Conservation (phyloP, 2,888 invertebrate genomes). For the Dioctria rufipes region DNA sequence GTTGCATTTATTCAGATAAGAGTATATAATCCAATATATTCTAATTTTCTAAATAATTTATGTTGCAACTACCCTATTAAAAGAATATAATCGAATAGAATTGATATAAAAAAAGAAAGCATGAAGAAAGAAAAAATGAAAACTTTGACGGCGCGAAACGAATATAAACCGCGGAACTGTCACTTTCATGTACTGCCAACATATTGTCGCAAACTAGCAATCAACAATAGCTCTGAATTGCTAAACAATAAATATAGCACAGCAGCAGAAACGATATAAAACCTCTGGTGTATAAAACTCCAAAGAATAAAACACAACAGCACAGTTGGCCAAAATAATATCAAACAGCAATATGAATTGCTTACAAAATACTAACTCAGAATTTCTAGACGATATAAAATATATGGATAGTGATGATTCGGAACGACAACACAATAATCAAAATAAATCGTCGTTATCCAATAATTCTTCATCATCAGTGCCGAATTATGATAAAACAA, state of each 20-base stretch:
- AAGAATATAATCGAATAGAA: no score
- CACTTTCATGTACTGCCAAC: no score
- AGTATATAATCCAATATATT: no score
- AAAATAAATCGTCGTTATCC: conserved; percentile 11
- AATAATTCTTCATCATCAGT: conserved; percentile 39
- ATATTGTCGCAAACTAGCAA: no score
- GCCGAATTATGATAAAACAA: conserved; percentile 12
- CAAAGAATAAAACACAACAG: conserved; percentile 56
- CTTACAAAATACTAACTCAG: conserved; percentile 55
- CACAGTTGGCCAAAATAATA: conserved; percentile 54
- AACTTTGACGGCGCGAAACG: no score
- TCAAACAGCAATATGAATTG: conserved; percentile 58
- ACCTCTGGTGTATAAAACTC: conserved; percentile 60
- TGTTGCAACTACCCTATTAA: no score
- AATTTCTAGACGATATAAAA: conserved; percentile 62
- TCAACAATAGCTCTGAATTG: no score
- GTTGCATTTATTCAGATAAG: no score
- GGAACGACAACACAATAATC: conserved; percentile 53
- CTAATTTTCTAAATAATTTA: no score
- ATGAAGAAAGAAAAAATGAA: no score
- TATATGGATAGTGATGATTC: conserved; percentile 63
- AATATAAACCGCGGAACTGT: no score
- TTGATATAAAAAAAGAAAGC: no score
- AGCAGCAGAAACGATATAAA: conserved; percentile 55
- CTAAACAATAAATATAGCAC: conserved; percentile 28